Evolutionary conservation across 2,113 vertebrate genomes (phyloP), one percentile per base, ranked within the genome.

Genomic region (Romanogobio albipinnatus): DNA sequence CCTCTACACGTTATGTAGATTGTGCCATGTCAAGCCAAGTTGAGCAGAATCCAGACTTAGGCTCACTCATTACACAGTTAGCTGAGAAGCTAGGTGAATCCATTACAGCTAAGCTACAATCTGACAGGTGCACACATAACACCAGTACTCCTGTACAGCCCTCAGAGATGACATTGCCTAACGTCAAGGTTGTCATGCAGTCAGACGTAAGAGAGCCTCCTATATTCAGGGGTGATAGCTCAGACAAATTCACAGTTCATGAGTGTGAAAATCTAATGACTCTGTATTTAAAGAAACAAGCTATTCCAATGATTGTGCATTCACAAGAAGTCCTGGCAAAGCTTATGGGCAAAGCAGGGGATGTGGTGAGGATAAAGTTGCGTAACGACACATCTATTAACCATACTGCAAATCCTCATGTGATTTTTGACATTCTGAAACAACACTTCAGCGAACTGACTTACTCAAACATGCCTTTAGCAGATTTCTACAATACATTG

Each of bases 241-340:
- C 64, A 22, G 86, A 89, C 36, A 84, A 79, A 45, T 9, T 77
- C 9, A 77, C 86, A 17, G 59, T 84, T 11, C 75, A 87, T 64
- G 74, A 89, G 39, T 87, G 84, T 84, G 84, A 86, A 19, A 83
- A 87, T 53, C 43, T 66, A 19, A 88, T 88, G 73, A 13, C 82
- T 9, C 9, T 29, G 1, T 89, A 88, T 26, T 26, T 89, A 11
- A 88, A 70, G 3, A 88, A 86, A n/a, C 58, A 66, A 29, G 58
- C 73, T 53, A 74, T 86, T 3, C 76, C 79, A 19, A 3, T 47
- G 10, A 2, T 11, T 75, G 84, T 86, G 17, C 77, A 86, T 0
- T 81, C 76, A 22, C 58, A 43, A 43, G 49, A 86, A 19, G 74
- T 87, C 1, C 10, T 86, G 47, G 84, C 56, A 5, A 86, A 19